Evolutionary conservation across 2,113 vertebrate genomes (phyloP), one percentile per base, ranked within the genome.

Genomic region (Hydrolagus affinis): DNA sequence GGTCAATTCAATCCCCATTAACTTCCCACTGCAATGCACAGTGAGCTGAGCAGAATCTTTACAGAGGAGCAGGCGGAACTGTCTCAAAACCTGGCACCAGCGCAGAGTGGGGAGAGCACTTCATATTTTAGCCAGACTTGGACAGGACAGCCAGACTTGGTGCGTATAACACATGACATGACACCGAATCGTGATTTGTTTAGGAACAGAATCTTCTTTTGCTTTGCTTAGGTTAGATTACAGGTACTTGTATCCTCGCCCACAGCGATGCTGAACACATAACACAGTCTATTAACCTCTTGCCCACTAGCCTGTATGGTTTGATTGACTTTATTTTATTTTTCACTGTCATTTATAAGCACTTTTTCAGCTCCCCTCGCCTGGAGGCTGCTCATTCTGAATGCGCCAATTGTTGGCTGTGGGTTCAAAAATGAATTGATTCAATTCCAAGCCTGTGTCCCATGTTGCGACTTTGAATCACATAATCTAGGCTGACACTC

Each of bases 1-100:
- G 77, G 77, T 80, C 77, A 80, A 80, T 64, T 80, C 77, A 80
- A 80, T 80, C 77, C 77, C 62, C 57, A 80, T 80, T 80, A 80
- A 66, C 77, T 80, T 80, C 77, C 75, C 59, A 80, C 64, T 59
- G 62, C 77, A 80, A 83, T 83, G 62, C 78, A 83, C 78, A 83
- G 60, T 83, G 78, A 83, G 60, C 78, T 83, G 66, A 83, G 32
- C 78, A 66, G 23, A 83, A 15, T 64, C 15, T 59, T 80, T 80
- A 1, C 59, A 28, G 77, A 78, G 4, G 4, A 21, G 64, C 23
- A 11, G 76, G 64, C 23, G 17, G 76, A 11, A 66, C 62, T 66
- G 62, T 32, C 78, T 21, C 25, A 32, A 68, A 66, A 83, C 14
- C 78, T 83, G 60, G 15, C 28, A 80, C 23, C 77, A 64, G 57